These are phyloP conservation scores for Amiota communis DNA, from an alignment of 2,888 invertebrate species.

Conservation along the genomic window DNA sequence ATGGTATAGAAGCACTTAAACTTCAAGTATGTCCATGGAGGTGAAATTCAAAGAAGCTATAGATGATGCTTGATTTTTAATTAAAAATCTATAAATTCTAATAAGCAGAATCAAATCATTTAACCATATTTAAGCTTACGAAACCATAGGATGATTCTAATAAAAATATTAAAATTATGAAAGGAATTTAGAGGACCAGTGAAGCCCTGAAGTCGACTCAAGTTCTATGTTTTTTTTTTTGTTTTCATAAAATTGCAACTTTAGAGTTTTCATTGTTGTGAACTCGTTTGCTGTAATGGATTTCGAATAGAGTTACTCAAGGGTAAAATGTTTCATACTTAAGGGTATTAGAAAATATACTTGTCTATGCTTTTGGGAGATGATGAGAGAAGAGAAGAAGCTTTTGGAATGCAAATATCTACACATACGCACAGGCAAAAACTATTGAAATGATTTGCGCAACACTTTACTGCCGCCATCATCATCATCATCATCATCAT, in stretches of 20 bases:
- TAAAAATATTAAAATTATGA: no score
- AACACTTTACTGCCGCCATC: slow-evolving; percentile 9
- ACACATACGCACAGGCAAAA: slow-evolving; percentile 9
- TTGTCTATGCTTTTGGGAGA: slow-evolving; percentile 23
- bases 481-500: no score
- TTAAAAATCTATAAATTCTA: no score
- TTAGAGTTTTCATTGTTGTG: slow-evolving; percentile 63
- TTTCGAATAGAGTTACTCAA: slow-evolving; percentile 67
- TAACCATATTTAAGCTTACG: no score
- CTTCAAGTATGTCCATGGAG: no score
- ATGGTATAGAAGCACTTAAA: no score
- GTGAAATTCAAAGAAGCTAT: no score
- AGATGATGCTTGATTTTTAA: no score
- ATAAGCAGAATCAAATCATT: no score
- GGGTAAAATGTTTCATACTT: slow-evolving; percentile 66
- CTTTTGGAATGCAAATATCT: neutral
- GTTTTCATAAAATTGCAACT: slow-evolving; percentile 66
- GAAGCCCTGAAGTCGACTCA: no score
- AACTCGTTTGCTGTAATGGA: slow-evolving; percentile 65
- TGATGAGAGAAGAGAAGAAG: neutral
- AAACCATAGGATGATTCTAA: no score
- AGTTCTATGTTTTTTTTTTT: neutral
- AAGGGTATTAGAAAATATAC: slow-evolving; percentile 66
- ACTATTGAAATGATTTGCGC: slow-evolving; percentile 22
- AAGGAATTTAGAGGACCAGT: no score